phyloP scores from a whole-genome alignment of 2,888 invertebrate species.

The Microplitis manilae region DNA sequence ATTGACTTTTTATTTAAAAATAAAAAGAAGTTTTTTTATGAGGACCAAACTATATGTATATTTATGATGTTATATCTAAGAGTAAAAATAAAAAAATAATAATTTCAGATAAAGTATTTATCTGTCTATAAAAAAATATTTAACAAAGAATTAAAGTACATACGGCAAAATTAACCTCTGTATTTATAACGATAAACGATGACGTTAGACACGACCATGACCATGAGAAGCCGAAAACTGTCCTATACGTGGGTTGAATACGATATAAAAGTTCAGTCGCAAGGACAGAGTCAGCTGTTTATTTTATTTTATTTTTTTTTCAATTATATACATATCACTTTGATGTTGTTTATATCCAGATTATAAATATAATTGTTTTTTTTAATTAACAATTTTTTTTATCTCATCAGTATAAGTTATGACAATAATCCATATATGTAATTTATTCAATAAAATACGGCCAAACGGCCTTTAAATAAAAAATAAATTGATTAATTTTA shows the following conservation, averaged over 20 bases:
- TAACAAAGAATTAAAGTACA: conserved; percentile 36
- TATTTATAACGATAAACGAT: conserved; percentile 48
- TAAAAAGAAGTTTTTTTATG: not conserved
- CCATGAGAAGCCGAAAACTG: conserved; percentile 67
- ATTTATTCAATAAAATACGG: not conserved
- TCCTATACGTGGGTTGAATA: conserved; percentile 30
- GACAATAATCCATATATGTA: not conserved
- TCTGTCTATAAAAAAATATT: conserved; percentile 23
- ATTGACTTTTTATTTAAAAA: not conserved
- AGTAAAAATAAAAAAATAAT: conserved; percentile 5
- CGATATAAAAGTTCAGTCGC: conserved; percentile 26
- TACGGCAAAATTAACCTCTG: conserved; percentile 43
- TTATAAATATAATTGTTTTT: not conserved
- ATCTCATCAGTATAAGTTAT: no score
- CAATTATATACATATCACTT: not conserved
- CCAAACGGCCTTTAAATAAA: conserved; percentile 4
- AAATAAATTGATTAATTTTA: not conserved
- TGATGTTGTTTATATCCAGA: not conserved
- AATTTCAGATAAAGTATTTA: conserved; percentile 5
- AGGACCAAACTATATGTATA: not conserved
- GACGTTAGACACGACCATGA: conserved; percentile 62
- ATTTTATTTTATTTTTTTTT: conserved; percentile 7
- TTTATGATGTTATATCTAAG: not conserved
- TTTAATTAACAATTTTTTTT: not conserved
- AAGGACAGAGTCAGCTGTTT: conserved; percentile 42